Base-by-base conservation (phyloP, 2,113 vertebrate genomes). In the Mormyrus iriodes region DNA sequence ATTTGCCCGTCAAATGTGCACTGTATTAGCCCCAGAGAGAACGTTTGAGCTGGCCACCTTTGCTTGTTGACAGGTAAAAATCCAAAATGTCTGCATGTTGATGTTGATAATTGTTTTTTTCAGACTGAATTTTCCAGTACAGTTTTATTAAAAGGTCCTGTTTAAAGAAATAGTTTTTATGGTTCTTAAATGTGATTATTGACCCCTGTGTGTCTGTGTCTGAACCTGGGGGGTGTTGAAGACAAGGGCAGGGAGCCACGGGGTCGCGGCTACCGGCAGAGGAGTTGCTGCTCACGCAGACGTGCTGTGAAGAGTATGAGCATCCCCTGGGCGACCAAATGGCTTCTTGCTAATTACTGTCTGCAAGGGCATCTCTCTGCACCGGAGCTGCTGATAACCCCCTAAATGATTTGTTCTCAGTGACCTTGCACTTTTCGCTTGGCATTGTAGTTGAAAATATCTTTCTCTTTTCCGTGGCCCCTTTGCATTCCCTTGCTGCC, bases 321-420 rank as follows among this genome's bases (percentile, higher is more conserved):
- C 4, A 46, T 69, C 42, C 87, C 61, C 21, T 49, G n/a, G 61
- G 58, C 35, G 35, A 61, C 58, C 87, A 27, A 88, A 88, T 73
- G 87, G 44, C 35, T 88, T 49, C 61, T 88, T 49, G 87, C 61
- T 73, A 73, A 73, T 88, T 73, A 48, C 53, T 13, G 31, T 58
- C 61, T 24, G 12, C n/a, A 73, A 88, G 46, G 87, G 87, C n/a
- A 39, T 51, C 51, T 10, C 4, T 46, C 24, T 88, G 27, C 17
- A 46, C 55, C 44, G 42, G 44, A 12, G 8, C 42, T 48, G 58
- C 42, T 39, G 42, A 65, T 88, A 65, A 65, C 86, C 35, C 76
- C 35, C 86, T 44, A 65, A 88, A 65, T 44, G 55, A 65, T 65
- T 65, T 69, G 55, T 88, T 35, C 39, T 24, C 42, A 24, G 39